Evolutionary conservation across 1,140 invertebrate genomes (phyloP), one percentile per base, ranked within the genome.

Genomic region (Antheraea mylitta): DNA sequence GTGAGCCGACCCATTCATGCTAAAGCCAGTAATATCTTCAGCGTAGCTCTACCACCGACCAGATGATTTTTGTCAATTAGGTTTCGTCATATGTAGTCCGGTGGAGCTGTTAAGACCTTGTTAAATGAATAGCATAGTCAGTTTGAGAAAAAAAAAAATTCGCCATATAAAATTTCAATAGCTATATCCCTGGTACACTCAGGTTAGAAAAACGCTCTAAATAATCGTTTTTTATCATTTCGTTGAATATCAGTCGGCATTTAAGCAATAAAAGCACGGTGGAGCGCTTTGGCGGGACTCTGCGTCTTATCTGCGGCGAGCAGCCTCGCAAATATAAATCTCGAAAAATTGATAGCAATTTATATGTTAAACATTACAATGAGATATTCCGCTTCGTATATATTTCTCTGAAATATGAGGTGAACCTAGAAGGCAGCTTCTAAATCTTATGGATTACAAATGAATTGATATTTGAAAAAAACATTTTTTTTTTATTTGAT

Each of bases 291-390:
- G 70, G 65, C 74, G 72, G 68, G 75, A 64, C 73, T 74, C 71
- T 30, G 45, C 70, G 72, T 69, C 83, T 85, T 88, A 88, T 86
- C 86, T 85, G 73, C 61, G 22, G 22, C 76, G 72, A 78, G 68
- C 83, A 86, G 80, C 73, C 77, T 72, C 79, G 72, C 78, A 83
- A 81, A 83, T 85, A 82, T 81, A 84, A 86, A 83, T 86, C 82
- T 85, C 82, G 85, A 86, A 85, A 89, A 88, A 77, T 84, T 85
- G 80, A 86, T 86, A 83, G 84, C 83, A 85, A 87, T 89, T 89
- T 87, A 89, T 89, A 89, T 89, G 85, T 82, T 86, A 89, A 89
- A 80, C 84, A 85, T 81, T 76, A 83, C 73, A 78, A 76, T 85
- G 76, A 86, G 81, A 88, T 89, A 80, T 85, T 82, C 78, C 73